phyloP scores from a whole-genome alignment of 2,797 vertebrate genomes.

The Psittacula echo region DNA sequence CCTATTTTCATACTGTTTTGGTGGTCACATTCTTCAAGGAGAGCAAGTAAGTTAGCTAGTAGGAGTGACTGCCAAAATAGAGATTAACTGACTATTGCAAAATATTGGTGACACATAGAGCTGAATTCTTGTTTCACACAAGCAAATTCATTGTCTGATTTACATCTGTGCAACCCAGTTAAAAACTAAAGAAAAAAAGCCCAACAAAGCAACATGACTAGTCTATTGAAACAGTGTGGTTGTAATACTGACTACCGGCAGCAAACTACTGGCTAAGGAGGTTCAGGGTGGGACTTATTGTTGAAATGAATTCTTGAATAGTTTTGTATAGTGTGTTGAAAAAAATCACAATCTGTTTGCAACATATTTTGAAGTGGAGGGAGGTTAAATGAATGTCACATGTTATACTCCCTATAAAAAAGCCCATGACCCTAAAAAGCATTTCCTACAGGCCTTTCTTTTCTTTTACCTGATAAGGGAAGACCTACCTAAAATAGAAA shows the following conservation, averaged over 20 bases:
- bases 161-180: not conserved
- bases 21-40: not conserved
- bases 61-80: not conserved
- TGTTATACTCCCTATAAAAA: not conserved
- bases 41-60: not conserved
- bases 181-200: not conserved
- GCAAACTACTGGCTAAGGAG: constrained; percentile 15
- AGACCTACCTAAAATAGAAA: not conserved
- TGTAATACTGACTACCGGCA: constrained; percentile 13
- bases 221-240: not conserved
- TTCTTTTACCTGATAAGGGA: not conserved
- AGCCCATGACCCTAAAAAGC: not conserved
- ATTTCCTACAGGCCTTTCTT: not conserved
- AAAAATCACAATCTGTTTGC: constrained; percentile 28
- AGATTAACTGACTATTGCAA: not conserved
- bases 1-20: not conserved
- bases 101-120: not conserved
- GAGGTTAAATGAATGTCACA: not conserved
- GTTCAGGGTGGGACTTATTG: not conserved
- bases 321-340: not conserved
- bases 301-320: constrained; percentile 24
- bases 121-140: not conserved
- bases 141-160: constrained; percentile 3
- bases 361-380: constrained; percentile 14
- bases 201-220: not conserved